phyloP scores from a whole-genome alignment of 2,888 invertebrate species.

The Noctua janthina region DNA sequence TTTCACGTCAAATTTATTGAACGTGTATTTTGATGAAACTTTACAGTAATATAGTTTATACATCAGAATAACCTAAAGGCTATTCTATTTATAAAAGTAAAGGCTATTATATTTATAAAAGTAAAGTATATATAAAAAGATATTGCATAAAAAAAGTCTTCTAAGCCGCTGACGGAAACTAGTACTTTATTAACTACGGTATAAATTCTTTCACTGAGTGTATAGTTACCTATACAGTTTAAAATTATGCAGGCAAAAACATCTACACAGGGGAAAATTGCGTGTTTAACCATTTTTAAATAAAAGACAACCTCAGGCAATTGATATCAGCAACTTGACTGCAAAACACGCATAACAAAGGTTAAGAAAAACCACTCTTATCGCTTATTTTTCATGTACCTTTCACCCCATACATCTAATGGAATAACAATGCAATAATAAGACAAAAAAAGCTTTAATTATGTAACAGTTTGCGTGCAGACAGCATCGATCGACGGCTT shows the following conservation, averaged over 20 bases:
- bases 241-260: neutral
- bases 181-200: neutral
- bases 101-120: neutral
- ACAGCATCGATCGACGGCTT: slow-evolving; percentile 72
- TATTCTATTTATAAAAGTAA: neutral
- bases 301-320: neutral
- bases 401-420: slow-evolving; percentile 4
- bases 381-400: neutral
- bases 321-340: neutral
- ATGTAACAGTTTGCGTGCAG: slow-evolving; percentile 71
- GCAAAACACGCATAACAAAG: neutral
- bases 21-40: neutral
- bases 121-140: neutral
- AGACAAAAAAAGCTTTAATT: slow-evolving; percentile 58
- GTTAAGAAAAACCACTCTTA: slow-evolving; percentile 1
- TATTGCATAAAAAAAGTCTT: neutral
- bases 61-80: neutral
- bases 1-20: neutral
- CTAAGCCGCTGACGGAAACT: neutral
- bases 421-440: slow-evolving; percentile 29
- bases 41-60: neutral
- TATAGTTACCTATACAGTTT: neutral
- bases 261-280: neutral
- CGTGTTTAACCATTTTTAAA: neutral
- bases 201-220: neutral